Evolutionary conservation across 2,113 vertebrate species (phyloP).

Genomic region (Calypte anna): DNA sequence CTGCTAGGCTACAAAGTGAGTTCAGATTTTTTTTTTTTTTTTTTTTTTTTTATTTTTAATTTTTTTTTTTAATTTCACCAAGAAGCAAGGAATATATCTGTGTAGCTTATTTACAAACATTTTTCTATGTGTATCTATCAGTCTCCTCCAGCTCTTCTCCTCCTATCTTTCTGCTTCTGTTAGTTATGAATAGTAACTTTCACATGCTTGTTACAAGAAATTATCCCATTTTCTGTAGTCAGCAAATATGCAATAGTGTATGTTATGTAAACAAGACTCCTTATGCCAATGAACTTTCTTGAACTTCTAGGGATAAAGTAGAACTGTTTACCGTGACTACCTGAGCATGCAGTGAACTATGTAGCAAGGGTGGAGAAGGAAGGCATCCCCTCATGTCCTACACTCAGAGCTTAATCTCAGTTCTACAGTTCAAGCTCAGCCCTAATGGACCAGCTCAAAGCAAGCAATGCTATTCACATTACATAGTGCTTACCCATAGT

Average conservation of each 20-base stretch:
- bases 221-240: neutral
- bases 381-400: neutral
- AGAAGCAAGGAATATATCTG: conserved; percentile 4
- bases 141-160: neutral
- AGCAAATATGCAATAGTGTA: neutral
- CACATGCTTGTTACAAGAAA: neutral
- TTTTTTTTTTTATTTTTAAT: neutral
- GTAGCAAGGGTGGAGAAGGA: neutral
- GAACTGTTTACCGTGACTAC: neutral
- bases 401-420: neutral
- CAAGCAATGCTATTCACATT: neutral
- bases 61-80: neutral
- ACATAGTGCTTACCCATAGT: neutral
- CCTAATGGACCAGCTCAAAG: neutral
- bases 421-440: neutral
- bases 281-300: neutral
- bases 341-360: neutral
- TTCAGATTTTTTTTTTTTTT: neutral
- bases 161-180: neutral
- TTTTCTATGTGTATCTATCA: neutral
- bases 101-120: neutral
- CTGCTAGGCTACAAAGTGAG: neutral
- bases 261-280: neutral
- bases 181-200: neutral
- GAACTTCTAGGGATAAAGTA: neutral